Base-by-base conservation (phyloP, 2,113 vertebrate species). In the Oxygymnocypris stewartii region DNA sequence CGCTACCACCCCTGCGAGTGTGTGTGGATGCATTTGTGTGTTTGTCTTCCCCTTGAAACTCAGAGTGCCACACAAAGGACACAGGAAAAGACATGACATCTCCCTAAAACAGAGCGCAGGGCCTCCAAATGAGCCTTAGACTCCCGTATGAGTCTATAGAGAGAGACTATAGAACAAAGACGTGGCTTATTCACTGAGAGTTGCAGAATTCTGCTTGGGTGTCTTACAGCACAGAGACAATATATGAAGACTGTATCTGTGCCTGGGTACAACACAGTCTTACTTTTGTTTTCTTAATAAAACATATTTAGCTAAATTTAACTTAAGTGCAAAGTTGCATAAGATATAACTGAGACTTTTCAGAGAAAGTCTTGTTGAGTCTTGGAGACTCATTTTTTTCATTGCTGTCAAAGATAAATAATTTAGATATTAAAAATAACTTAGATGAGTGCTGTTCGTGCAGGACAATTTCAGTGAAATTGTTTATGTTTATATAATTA, bases 1-100 rank as follows among this genome's bases (percentile, higher is more conserved):
- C 87, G 54, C 80, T 77, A 82, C 84, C 84, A 25, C 65, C 82
- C 92, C 85, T 82, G 78, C 18, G 61, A 59, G 71, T 76, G 69
- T 75, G 83, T 51, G 78, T 25, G 78, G 76, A 71, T 71, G 80
- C 80, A 82, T 71, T 82, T 71, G 65, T 81, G 81, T 73, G 82
- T 84, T n/a, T 84, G 65, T 61, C 78, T 86, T 81, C 77, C 78
- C 59, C 78, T 73, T 14, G 47, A 84, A 74, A 49, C 69, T 75
- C 82, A 74, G 44, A 35, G 11, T 37, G 31, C 42, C 11, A 47
- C 63, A 82, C 80, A 82, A 82, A 82, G 63, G 79, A 49, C 80
- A 51, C 61, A 35, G 80, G 80, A 54, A 71, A 42, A 84, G 23
- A 74, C 69, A 73, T 74, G 82, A 74, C 82, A 74, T 57, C 51